These are phyloP conservation scores for Brachionus manjavacas DNA, from an alignment of 1,140 invertebrate species.

Conservation along the genomic window DNA sequence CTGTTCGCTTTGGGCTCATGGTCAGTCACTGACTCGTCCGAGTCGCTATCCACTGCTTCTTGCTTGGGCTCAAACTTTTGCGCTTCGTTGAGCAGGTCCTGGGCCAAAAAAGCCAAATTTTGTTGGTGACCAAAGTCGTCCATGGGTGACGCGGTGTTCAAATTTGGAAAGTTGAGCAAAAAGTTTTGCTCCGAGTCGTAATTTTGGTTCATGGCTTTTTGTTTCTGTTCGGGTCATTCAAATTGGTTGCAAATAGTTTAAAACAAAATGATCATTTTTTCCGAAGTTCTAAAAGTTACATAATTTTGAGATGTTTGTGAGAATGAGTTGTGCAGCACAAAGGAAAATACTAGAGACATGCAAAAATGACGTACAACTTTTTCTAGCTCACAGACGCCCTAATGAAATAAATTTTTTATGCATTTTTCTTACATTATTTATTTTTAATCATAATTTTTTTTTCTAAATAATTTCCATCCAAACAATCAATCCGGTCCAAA, in stretches of 20 bases:
- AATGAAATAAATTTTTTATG: background rate
- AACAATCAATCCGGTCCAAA: background rate
- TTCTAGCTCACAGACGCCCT: background rate
- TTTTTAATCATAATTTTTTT: background rate
- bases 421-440: background rate
- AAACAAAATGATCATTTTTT: background rate
- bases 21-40: background rate
- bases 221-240: background rate
- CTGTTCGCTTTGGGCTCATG: background rate
- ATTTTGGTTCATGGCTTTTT: background rate
- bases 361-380: background rate
- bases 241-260: background rate
- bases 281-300: background rate
- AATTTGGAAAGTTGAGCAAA: background rate
- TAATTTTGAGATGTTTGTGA: background rate
- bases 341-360: background rate
- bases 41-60: background rate
- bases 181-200: background rate
- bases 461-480: background rate
- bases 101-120: slow-evolving; percentile 31
- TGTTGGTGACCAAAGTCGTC: slow-evolving; percentile 4
- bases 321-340: background rate
- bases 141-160: too few relatives aligned
- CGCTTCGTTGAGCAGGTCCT: slow-evolving; percentile 20
- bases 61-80: background rate